Percentiles rank a stretch among this genome's conserved stretches.
Conservation (phyloP, 2,113 vertebrate genomes). For the Montifringilla adamsi region DNA sequence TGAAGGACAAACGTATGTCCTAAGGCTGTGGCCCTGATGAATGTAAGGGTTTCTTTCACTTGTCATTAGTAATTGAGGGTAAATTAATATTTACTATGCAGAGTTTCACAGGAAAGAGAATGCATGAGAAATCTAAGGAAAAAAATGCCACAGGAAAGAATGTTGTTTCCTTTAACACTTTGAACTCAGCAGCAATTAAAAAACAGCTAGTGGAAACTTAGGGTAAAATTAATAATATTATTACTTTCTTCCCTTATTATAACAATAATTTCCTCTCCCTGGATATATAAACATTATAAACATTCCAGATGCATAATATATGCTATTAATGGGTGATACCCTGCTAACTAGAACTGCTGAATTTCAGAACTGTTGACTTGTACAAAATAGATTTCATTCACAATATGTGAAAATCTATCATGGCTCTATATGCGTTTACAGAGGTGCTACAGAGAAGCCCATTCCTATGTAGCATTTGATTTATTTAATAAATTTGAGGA, state of each 20-base stretch:
- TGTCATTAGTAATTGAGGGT: constrained; percentile 81
- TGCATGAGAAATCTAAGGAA: constrained; percentile 34
- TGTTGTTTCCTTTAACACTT: constrained; percentile 1
- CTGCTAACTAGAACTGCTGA: not conserved
- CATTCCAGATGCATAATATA: not conserved
- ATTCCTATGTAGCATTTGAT: not conserved
- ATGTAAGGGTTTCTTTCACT: constrained; percentile 73
- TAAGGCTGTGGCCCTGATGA: constrained; percentile 64
- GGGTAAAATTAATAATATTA: constrained; percentile 8
- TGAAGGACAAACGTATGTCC: constrained; percentile 74
- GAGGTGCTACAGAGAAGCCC: not conserved
- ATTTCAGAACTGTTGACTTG: not conserved
- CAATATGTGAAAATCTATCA: not conserved
- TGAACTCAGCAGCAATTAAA: constrained; percentile 35
- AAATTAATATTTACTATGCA: constrained; percentile 79
- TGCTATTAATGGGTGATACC: not conserved
- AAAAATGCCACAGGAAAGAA: not conserved
- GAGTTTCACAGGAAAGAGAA: constrained; percentile 55
- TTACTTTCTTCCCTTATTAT: not conserved
- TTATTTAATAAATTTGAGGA: not conserved
- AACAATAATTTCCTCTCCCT: not conserved
- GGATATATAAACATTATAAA: not conserved
- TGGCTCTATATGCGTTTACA: not conserved
- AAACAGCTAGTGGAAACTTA: not conserved
- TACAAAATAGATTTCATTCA: not conserved